Evolutionary conservation across 2,113 vertebrate species (phyloP), one percentile per base, ranked within the genome.

Genomic region (Myiagra hebetior): DNA sequence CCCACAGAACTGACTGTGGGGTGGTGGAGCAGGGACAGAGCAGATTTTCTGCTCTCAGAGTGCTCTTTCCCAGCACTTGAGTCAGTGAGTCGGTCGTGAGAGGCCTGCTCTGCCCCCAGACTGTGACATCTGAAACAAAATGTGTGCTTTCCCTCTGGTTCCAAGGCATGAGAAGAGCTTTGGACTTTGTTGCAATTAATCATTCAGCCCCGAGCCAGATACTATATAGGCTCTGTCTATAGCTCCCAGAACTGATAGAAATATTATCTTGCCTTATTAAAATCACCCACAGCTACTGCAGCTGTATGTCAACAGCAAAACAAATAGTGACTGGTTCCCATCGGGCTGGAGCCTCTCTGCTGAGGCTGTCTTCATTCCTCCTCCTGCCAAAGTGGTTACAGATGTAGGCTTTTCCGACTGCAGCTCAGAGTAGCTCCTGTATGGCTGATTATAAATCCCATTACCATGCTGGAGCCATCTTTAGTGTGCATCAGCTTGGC

Each of bases 231-330:
- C 94, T 97, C 90, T 91, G 92, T 89, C 93, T 70, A 92, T 79
- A 65, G 94, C 86, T 97, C 94, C 82, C 62, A 74, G 85, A 74
- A 85, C 94, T 55, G 87, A 95, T 92, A 94, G 92, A 96, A 97
- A 96, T 97, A 95, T 97, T 90, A 89, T 74, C 86, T 92, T 8
- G 7, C 53, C 88, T 95, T 77, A 91, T 94, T 96, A 91, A 97
- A 96, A 96, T 96, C 91, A 95, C 90, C 91, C 87, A 72, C 93
- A 96, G 90, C 94, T 96, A 95, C 95, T 84, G 92, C 84, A 95
- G 94, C 94, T 90, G 78, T 49, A 49, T 88, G 95, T 95, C 95
- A 94, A 86, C 68, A 93, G 87, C 81, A 69, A 85, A 91, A 91
- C 93, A 79, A 78, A 93, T 35, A 56, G 86, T 0, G 1, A 72